Evolutionary conservation across 2,888 invertebrate genomes (phyloP), one percentile per base, ranked within the genome.

Genomic region (Andrena bicolor): DNA sequence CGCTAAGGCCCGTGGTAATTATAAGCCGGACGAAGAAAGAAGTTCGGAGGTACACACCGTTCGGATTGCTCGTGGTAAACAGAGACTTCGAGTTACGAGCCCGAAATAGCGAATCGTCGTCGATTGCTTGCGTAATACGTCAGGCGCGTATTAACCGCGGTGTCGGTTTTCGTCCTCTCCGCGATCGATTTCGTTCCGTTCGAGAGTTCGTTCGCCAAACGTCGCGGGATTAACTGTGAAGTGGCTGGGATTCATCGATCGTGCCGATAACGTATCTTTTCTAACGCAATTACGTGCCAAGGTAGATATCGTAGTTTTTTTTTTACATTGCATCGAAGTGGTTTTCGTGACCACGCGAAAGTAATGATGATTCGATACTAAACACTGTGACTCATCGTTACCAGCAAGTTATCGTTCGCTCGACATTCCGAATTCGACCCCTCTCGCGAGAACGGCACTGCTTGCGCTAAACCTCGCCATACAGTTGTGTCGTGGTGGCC

Each of bases 121-220:
- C 26, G n/a, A 35, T 30, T 32, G 13, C 23, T 72, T 76, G 30
- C 20, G 30, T 63, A 76, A 76, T 35, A n/a, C 2, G 41, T 26
- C 63, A 64, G 41, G 51, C 63, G 16, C 53, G 53, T 71, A 72
- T 48, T 26, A 61, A 61, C n/a, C 23, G 4, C 3, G 63, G 13
- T 61, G 20, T 10, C 10, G 41, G 7, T 5, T 20, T 2, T 20
- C 1, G 23, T 23, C 7, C 16, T 1, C 0, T 32, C 13, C 1
- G 8, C 32, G 16, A 16, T 69, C 58, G 13, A 10, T 53, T 16
- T 49, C 63, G 30, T 16, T 30, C 60, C 16, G 41, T 1, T 23
- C n/a, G 6, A 28, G 16, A 58, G 23, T 56, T 26, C 26, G 20
- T 23, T 56, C 56, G 26, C 16, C 5, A 41, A 41, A 16, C 41